Conservation (phyloP, 2,797 vertebrate species). For the Coregonus suidteri region DNA sequence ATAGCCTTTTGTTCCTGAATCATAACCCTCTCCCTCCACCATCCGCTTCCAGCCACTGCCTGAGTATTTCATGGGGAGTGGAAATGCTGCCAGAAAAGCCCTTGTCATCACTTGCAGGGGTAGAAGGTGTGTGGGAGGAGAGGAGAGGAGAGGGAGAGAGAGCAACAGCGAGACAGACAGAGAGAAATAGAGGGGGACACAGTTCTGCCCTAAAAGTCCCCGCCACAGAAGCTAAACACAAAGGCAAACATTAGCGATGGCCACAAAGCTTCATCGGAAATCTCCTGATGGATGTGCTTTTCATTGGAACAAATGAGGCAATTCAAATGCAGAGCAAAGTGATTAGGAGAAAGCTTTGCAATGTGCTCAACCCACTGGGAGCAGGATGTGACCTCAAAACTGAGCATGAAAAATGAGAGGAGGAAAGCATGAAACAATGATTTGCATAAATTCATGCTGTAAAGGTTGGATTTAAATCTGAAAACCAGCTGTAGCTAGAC, state of each 20-base stretch:
- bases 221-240: slow-evolving; percentile 17
- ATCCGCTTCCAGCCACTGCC: slow-evolving; percentile 53
- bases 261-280: slow-evolving; percentile 17
- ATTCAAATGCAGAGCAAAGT: slow-evolving; percentile 22
- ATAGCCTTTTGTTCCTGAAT: slow-evolving; percentile 64
- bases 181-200: neutral
- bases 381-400: slow-evolving; percentile 20
- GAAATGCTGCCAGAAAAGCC: slow-evolving; percentile 28
- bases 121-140: slow-evolving; percentile 1
- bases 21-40: slow-evolving; percentile 49
- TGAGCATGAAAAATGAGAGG: slow-evolving; percentile 11
- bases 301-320: slow-evolving; percentile 28
- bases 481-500: neutral
- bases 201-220: neutral
- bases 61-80: slow-evolving; percentile 37
- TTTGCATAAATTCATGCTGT: neutral
- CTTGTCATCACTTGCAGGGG: slow-evolving; percentile 9
- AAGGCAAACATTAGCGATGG: slow-evolving; percentile 9
- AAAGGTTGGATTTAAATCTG: slow-evolving; percentile 10
- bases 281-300: slow-evolving; percentile 26
- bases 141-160: neutral
- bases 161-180: too few relatives aligned
- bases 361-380: slow-evolving; percentile 13
- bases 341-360: slow-evolving; percentile 17
- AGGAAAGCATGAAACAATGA: slow-evolving; percentile 7